These are phyloP conservation scores for Pelosia muscerda DNA, from an alignment of 2,888 invertebrate species.

Conservation along the genomic window DNA sequence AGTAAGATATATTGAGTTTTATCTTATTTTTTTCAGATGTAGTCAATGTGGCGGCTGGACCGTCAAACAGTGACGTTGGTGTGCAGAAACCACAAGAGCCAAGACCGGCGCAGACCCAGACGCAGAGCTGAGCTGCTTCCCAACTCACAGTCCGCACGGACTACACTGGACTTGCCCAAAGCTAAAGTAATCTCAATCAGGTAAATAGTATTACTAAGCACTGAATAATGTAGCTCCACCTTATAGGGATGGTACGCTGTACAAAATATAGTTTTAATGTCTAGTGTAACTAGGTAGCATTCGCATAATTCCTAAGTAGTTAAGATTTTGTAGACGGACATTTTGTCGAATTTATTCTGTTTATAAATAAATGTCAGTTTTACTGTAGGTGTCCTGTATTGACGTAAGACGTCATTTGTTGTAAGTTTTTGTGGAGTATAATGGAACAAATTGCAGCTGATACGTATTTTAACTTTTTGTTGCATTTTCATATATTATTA, in stretches of 20 bases:
- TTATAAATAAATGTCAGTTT: constrained; percentile 33
- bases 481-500: constrained; percentile 27
- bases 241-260: constrained; percentile 63
- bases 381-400: constrained; percentile 29
- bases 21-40: constrained; percentile 64
- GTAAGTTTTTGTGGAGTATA: constrained; percentile 27
- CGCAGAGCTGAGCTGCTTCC: constrained; percentile 72
- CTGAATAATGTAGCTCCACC: constrained; percentile 70
- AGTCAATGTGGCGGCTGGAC: constrained; percentile 66
- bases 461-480: constrained; percentile 26
- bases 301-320: constrained; percentile 45
- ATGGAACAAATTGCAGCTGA: constrained; percentile 35
- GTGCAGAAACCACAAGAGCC: constrained; percentile 59
- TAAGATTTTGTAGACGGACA: constrained; percentile 42
- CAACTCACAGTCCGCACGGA: constrained; percentile 62
- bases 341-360: constrained; percentile 49
- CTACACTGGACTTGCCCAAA: constrained; percentile 78
- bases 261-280: constrained; percentile 62
- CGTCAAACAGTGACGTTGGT: constrained; percentile 68
- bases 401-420: constrained; percentile 46
- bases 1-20: too few species aligned
- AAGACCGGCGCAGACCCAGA: constrained; percentile 63
- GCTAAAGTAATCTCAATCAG: constrained; percentile 82
- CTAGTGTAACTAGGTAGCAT: constrained; percentile 50
- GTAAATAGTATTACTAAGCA: constrained; percentile 77